These are phyloP conservation scores for Eidolon helvum DNA, from an alignment of 2,113 vertebrate genomes.

Conservation along the genomic window DNA sequence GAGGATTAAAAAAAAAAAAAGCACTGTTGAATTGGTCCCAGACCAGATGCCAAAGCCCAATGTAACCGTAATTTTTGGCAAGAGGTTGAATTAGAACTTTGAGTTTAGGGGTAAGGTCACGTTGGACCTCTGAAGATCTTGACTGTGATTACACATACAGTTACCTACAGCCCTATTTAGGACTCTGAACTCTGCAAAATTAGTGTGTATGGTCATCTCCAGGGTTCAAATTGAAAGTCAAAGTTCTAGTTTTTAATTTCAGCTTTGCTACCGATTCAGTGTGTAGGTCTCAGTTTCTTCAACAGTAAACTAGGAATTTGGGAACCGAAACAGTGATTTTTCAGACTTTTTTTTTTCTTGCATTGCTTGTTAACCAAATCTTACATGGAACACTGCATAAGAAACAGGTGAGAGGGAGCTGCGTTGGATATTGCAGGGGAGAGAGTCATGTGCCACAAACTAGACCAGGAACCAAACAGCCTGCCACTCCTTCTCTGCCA, in stretches of 20 bases:
- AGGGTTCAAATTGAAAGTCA: neutral
- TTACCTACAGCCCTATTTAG: neutral
- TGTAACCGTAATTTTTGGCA: neutral
- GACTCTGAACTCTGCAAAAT: neutral
- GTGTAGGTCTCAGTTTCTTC: neutral
- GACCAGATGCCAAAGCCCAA: neutral
- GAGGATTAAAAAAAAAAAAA: neutral
- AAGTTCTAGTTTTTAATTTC: neutral
- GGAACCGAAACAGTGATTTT: neutral
- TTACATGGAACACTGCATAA: neutral
- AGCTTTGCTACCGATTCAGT: neutral
- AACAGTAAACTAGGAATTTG: neutral
- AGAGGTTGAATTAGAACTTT: constrained; percentile 13
- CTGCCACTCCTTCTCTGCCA: neutral
- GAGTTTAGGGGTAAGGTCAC: neutral
- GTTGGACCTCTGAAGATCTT: neutral
- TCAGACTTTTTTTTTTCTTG: neutral
- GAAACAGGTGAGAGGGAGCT: neutral
- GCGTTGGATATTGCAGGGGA: neutral
- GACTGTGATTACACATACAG: neutral
- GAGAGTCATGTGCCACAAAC: neutral
- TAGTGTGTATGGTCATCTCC: neutral
- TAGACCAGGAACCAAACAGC: neutral
- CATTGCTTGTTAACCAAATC: neutral
- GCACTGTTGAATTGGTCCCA: neutral